phyloP scores from a whole-genome alignment of 2,797 vertebrate species.

The Sarcoramphus papa region DNA sequence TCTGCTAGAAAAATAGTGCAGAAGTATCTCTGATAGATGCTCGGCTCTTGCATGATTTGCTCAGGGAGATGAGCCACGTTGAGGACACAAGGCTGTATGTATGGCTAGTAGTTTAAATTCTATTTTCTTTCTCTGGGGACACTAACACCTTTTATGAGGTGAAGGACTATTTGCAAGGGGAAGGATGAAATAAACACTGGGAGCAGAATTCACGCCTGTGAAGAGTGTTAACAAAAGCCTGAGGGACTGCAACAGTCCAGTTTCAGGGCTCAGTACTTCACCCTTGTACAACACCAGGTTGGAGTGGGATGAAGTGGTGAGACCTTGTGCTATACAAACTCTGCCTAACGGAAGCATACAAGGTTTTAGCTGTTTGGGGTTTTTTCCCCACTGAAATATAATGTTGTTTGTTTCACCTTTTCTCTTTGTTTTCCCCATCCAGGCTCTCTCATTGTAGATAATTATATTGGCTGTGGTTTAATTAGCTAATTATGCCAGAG shows the following conservation, averaged over 20 bases:
- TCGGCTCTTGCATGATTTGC: background rate
- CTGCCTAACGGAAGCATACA: background rate
- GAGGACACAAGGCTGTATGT: background rate
- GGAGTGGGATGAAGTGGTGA: background rate
- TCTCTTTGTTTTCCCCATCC: background rate
- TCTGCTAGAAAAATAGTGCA: background rate
- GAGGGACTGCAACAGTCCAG: background rate
- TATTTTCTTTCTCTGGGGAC: background rate
- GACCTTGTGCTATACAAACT: background rate
- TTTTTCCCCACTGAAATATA: background rate
- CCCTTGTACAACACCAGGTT: background rate
- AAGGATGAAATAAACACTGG: background rate
- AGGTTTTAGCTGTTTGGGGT: background rate
- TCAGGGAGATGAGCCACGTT: background rate
- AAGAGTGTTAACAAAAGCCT: background rate
- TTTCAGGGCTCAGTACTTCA: background rate
- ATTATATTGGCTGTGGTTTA: constrained; percentile 33
- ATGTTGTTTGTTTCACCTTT: background rate
- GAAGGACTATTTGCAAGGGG: background rate
- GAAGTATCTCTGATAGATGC: accelerated
- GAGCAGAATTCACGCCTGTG: background rate
- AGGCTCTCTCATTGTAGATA: background rate
- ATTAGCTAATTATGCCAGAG: constrained; percentile 23
- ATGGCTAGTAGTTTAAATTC: background rate
- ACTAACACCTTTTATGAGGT: background rate